Percentiles rank a stretch among this genome's conserved stretches.
phyloP scores from a whole-genome alignment of 2,113 vertebrate genomes.

The Cricetomys ansorgei region DNA sequence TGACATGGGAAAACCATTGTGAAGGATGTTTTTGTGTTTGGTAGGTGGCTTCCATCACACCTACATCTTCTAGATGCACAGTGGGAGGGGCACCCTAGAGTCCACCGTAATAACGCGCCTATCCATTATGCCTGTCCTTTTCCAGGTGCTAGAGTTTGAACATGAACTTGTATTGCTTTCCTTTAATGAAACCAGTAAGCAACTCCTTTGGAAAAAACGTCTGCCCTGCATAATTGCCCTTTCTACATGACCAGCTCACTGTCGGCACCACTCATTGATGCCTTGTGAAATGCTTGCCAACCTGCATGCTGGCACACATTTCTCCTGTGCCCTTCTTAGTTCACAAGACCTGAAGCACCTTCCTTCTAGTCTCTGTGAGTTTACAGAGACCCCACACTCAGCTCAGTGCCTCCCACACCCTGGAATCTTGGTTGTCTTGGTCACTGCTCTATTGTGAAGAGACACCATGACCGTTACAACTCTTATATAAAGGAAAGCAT shows the following conservation, averaged over 20 bases:
- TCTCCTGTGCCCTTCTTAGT: neutral
- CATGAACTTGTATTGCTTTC: neutral
- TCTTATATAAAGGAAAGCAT: neutral
- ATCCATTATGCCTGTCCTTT: neutral
- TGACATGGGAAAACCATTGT: neutral
- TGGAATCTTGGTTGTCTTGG: neutral
- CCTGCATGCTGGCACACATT: fast-evolving
- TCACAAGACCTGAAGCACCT: neutral
- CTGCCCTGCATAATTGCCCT: no score
- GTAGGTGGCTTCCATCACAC: neutral
- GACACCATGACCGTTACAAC: neutral
- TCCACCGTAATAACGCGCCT: neutral
- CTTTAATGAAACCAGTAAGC: neutral
- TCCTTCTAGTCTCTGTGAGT: neutral
- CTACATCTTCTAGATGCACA: neutral
- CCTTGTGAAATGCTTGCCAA: neutral
- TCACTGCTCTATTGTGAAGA: neutral
- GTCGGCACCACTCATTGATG: neutral
- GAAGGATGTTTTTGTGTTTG: neutral
- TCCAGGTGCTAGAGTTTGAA: neutral
- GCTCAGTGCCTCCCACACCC: no score
- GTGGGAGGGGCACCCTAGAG: fast-evolving
- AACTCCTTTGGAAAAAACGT: neutral
- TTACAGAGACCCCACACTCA: no score
- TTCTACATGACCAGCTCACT: neutral